Evolutionary conservation across 30 jellyfish, hydroid and myxozoan genomes (phyloP).

Genomic region (Cassiopea xamachana): DNA sequence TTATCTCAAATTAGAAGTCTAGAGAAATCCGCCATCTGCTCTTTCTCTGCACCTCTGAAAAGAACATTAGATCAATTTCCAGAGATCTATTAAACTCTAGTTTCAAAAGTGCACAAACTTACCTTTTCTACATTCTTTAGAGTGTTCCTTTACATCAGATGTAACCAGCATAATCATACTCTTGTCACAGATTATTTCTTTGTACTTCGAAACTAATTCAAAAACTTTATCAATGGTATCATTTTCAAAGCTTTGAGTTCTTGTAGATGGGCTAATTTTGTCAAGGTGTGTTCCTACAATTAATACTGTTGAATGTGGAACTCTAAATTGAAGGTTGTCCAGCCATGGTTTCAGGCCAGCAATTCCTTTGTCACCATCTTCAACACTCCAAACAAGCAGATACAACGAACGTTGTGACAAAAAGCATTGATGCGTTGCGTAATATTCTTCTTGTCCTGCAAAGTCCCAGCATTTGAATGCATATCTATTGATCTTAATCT

Average conservation of each 20-base stretch:
- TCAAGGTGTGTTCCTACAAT: constrained; percentile 93
- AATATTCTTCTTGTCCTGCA: constrained; percentile 97
- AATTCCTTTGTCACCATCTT: constrained; percentile 77
- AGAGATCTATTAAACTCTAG: not conserved
- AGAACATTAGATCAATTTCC: too few relatives aligned
- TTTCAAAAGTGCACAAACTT: not conserved
- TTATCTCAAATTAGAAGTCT: too few relatives aligned
- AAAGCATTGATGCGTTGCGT: constrained; percentile 95
- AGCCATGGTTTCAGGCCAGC: constrained; percentile 85
- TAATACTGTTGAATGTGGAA: constrained; percentile 74
- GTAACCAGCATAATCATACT: constrained; percentile 22
- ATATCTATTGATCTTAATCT: constrained; percentile 9
- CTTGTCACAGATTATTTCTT: constrained; percentile 6
- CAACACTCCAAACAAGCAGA: constrained; percentile 80
- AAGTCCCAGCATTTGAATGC: constrained; percentile 95
- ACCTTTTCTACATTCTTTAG: constrained; percentile 29
- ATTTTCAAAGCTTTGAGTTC: constrained; percentile 16
- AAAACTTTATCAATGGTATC: constrained; percentile 23
- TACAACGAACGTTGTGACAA: constrained; percentile 88
- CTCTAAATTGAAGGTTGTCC: constrained; percentile 85
- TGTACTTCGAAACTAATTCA: constrained; percentile 10
- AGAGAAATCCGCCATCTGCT: too few relatives aligned
- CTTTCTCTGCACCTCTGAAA: too few relatives aligned
- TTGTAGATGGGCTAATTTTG: constrained; percentile 13
- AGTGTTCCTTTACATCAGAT: not conserved